Conservation (phyloP, 2,113 vertebrate species). For the Meles meles region DNA sequence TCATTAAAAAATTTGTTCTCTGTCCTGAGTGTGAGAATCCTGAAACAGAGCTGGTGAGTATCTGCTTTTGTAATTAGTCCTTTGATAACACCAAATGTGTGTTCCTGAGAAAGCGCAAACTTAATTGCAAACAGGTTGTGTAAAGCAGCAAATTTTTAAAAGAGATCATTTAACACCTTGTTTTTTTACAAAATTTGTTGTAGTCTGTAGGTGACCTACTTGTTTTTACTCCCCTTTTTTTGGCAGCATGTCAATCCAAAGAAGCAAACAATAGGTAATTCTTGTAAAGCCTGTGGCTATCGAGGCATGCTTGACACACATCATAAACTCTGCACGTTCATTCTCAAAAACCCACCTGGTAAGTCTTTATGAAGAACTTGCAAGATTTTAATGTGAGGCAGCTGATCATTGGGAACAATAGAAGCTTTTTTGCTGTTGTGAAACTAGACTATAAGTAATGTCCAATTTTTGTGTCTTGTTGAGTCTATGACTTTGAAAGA, state of each 20-base stretch:
- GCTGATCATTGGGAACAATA: neutral
- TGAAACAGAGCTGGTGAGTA: conserved; percentile 96
- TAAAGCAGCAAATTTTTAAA: neutral
- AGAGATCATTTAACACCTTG: neutral
- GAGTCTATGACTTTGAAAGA: neutral
- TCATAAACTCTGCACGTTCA: conserved; percentile 99
- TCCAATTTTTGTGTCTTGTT: rapidly evolving
- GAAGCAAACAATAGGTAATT: conserved; percentile 99
- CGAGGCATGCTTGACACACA: conserved; percentile 98
- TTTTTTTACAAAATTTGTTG: rapidly evolving
- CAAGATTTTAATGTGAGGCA: neutral
- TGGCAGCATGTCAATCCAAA: conserved; percentile 97
- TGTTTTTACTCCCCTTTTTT: neutral
- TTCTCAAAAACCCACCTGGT: conserved; percentile 99
- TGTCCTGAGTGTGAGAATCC: conserved; percentile 99
- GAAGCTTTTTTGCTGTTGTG: neutral
- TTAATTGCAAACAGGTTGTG: neutral
- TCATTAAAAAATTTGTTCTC: conserved; percentile 99
- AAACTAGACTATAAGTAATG: rapidly evolving
- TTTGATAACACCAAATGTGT: neutral
- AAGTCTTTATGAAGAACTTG: conserved; percentile 61
- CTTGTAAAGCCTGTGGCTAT: conserved; percentile 99
- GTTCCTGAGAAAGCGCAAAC: neutral
- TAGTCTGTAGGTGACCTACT: neutral
- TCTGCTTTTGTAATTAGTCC: neutral